Conservation (phyloP, 2,797 vertebrate species). For the Chelon labrosus region DNA sequence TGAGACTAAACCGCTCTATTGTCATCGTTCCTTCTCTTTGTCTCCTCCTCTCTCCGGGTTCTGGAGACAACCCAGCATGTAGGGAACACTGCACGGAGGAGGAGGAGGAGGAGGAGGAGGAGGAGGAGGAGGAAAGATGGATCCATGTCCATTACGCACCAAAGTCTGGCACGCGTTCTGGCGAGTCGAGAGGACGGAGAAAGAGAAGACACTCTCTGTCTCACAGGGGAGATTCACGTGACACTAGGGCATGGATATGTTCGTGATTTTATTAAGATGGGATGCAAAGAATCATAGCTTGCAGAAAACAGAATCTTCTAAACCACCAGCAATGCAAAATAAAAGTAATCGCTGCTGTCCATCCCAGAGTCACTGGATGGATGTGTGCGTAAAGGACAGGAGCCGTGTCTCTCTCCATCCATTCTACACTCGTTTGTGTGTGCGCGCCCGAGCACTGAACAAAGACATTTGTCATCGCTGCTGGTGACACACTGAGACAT, state of each 20-base stretch:
- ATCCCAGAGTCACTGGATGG: no score
- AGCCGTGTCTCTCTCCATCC: no score
- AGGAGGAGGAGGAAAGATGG: constrained; percentile 2
- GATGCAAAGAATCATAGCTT: no score
- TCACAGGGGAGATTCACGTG: no score
- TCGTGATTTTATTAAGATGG: no score
- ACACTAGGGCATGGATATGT: no score
- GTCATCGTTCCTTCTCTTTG: constrained; percentile 30
- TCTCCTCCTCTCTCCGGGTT: constrained; percentile 28
- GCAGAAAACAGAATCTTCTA: no score
- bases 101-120: constrained; percentile 1
- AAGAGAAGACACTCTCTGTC: neutral
- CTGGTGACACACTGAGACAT: constrained; percentile 66
- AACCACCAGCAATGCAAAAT: no score
- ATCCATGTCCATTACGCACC: constrained; percentile 46
- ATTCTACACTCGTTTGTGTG: neutral
- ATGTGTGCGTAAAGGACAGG: no score
- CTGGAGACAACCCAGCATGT: constrained; percentile 58
- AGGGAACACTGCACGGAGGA: constrained; percentile 16
- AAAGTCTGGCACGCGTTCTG: constrained; percentile 30
- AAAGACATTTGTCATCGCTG: constrained; percentile 66
- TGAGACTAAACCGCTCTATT: constrained; percentile 56
- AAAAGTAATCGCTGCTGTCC: no score
- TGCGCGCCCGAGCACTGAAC: constrained; percentile 25
- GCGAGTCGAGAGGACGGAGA: neutral